Percentiles rank a stretch among this genome's conserved stretches.
Conservation (phyloP, 2,888 invertebrate genomes). For the Halocaridina rubra region DNA sequence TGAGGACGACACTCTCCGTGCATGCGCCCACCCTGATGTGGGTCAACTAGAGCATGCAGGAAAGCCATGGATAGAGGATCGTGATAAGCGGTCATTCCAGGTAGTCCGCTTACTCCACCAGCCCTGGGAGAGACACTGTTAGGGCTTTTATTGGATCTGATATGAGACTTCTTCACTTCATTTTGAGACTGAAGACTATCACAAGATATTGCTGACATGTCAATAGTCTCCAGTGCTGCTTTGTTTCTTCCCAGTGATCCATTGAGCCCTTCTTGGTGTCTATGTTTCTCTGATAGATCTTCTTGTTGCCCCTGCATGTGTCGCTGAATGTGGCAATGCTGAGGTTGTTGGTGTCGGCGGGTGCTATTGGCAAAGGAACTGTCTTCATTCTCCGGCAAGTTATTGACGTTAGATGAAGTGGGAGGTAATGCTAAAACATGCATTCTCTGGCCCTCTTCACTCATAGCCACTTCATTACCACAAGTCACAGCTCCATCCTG, state of each 20-base stretch:
- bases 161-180: background rate
- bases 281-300: background rate
- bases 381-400: background rate
- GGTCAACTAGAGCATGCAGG: slow-evolving; percentile 48
- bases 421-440: background rate
- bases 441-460: no score
- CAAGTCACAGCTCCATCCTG: no score
- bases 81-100: no score
- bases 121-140: background rate
- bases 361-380: background rate
- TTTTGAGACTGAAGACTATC: background rate
- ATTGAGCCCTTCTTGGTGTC: background rate
- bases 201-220: slow-evolving; percentile 39
- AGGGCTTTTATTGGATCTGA: background rate
- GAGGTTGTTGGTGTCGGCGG: background rate
- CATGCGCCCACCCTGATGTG: slow-evolving; percentile 22
- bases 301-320: background rate
- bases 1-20: slow-evolving; percentile 31
- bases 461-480: no score
- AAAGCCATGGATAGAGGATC: slow-evolving; percentile 51
- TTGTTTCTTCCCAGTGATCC: background rate
- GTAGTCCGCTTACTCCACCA: background rate
- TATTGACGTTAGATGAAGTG: background rate
- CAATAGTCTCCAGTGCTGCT: slow-evolving; percentile 36
- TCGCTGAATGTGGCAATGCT: background rate